phyloP scores from a whole-genome alignment of 2,113 vertebrate genomes.

The Hyaena hyaena region DNA sequence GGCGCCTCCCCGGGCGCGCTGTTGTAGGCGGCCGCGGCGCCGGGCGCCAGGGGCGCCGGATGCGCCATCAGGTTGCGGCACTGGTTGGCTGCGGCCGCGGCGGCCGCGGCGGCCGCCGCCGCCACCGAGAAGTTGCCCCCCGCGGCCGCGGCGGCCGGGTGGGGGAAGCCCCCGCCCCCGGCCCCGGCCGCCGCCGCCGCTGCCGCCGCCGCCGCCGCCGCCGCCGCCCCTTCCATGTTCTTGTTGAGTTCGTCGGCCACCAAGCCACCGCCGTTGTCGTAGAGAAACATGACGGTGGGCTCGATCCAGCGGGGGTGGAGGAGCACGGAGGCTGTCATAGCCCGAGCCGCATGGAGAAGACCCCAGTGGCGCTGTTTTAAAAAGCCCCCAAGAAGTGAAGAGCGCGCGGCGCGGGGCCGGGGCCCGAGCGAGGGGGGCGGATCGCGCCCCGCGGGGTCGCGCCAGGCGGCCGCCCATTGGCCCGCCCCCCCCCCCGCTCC shows the following conservation, averaged over 20 bases:
- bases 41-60: conserved; percentile 94
- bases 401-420: conserved; percentile 85
- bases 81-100: conserved; percentile 91
- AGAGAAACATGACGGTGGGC: conserved; percentile 98
- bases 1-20: conserved; percentile 95
- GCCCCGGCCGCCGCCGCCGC: conserved; percentile 92
- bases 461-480: conserved; percentile 92
- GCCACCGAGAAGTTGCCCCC: conserved; percentile 93
- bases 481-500: conserved; percentile 84
- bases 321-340: conserved; percentile 99
- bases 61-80: conserved; percentile 98
- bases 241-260: conserved; percentile 95
- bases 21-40: conserved; percentile 93
- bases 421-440: conserved; percentile 82
- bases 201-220: conserved; percentile 85
- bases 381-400: conserved; percentile 96
- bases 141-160: conserved; percentile 84
- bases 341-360: conserved; percentile 96
- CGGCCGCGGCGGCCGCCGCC: conserved; percentile 87
- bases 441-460: conserved; percentile 90
- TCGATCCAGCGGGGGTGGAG: conserved; percentile 99
- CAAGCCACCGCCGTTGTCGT: conserved; percentile 94
- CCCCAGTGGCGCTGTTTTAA: conserved; percentile 96
- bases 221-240: conserved; percentile 96
- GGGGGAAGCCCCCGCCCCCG: conserved; percentile 89